phyloP scores from a whole-genome alignment of 2,888 invertebrate genomes.

The Polymixis flavicincta region DNA sequence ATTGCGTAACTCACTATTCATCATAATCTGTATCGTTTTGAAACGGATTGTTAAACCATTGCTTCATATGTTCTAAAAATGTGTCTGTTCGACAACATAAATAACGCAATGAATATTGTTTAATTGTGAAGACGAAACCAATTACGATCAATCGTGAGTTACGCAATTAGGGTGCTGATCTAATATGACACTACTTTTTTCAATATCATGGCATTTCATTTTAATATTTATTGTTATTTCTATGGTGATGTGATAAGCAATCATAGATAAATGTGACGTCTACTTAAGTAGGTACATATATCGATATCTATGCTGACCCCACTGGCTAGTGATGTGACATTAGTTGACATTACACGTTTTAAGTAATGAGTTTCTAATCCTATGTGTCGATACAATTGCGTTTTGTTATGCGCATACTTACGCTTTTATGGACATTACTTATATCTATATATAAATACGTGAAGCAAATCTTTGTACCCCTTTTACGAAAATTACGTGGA shows the following conservation, averaged over 20 bases:
- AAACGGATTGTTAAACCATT: no score
- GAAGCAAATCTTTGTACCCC: no score
- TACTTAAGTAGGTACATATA: conserved; percentile 20
- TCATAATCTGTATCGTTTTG: no score
- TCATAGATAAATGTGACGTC: conserved; percentile 25
- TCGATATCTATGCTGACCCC: conserved; percentile 24
- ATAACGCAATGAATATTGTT: no score
- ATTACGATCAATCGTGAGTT: no score
- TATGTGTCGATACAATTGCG: conserved; percentile 25
- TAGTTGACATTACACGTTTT: conserved; percentile 37
- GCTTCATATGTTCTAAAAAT: no score
- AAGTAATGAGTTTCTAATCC: conserved; percentile 41
- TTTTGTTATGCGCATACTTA: conserved; percentile 21
- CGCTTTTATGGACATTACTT: neutral
- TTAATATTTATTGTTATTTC: conserved; percentile 28
- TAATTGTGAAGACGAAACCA: no score
- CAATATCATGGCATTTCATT: conserved; percentile 9
- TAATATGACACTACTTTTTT: neutral
- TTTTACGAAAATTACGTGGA: no score
- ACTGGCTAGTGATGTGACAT: conserved; percentile 38
- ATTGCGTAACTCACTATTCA: no score
- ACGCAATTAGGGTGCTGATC: no score
- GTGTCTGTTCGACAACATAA: no score
- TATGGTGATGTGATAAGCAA: conserved; percentile 11
- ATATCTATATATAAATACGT: no score